phyloP scores from a whole-genome alignment of 2,888 invertebrate genomes.

The Dynastes hyllus region DNA sequence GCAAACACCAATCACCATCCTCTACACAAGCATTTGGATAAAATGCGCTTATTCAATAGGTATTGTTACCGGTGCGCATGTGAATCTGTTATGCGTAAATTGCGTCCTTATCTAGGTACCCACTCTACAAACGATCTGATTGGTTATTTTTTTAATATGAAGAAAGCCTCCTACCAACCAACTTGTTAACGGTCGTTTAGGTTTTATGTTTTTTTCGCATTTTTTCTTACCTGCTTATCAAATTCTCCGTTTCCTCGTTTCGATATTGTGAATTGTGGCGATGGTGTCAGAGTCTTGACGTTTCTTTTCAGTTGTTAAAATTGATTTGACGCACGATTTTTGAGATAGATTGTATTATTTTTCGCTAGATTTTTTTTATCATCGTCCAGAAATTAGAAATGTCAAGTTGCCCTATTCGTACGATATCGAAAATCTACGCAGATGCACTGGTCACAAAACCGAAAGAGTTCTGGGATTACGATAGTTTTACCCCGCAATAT shows the following conservation, averaged over 20 bases:
- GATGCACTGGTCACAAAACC: slow-evolving; percentile 66
- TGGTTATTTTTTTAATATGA: too few relatives aligned
- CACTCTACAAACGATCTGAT: too few relatives aligned
- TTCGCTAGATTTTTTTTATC: slow-evolving; percentile 23
- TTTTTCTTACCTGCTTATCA: neutral
- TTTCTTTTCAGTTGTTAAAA: slow-evolving; percentile 39
- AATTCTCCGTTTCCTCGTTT: neutral
- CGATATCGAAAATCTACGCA: slow-evolving; percentile 66
- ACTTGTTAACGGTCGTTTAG: too few relatives aligned
- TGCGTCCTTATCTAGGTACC: too few relatives aligned
- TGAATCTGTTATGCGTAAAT: too few relatives aligned
- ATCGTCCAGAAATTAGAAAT: slow-evolving; percentile 42
- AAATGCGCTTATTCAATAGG: too few relatives aligned
- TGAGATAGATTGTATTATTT: neutral
- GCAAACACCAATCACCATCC: too few relatives aligned
- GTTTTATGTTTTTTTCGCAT: too few relatives aligned
- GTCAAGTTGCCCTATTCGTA: slow-evolving; percentile 57
- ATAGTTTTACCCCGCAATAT: slow-evolving; percentile 63
- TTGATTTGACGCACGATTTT: slow-evolving; percentile 28
- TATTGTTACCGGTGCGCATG: too few relatives aligned
- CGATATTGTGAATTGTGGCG: too few relatives aligned
- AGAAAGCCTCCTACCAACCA: too few relatives aligned
- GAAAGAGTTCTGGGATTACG: slow-evolving; percentile 67
- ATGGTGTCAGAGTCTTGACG: slow-evolving; percentile 6
- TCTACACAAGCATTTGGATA: too few relatives aligned